Base-by-base conservation (phyloP, 2,888 invertebrate genomes). In the Diplolepis rosae region DNA sequence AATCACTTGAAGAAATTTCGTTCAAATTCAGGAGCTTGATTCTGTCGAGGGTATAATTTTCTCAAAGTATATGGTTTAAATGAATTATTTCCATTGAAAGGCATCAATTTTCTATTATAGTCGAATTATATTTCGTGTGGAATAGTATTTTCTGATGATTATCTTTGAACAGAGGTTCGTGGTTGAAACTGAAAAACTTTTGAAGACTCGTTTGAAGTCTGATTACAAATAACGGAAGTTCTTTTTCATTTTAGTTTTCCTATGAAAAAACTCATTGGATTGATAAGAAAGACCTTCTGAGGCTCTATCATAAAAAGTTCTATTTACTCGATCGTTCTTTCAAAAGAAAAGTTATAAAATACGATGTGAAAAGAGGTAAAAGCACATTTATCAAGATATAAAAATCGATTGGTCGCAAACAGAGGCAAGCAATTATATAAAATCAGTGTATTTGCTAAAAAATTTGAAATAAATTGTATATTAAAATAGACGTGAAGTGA, bases 251-350 rank as follows among this genome's bases (percentile, higher is more conserved):
- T 39, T 24, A 27, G 39, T 24, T 39, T 39, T 15, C 61, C n/a
- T n/a, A 39, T 35, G 22, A 56, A 39, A 35, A 39, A 61, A n/a
- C 27, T 61, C 39, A 39, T 61, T 61, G n/a, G 61, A 39, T 4
- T 24, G 11, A 56, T 4, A 11, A 22, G 22, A 61, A 61, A 61
- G 24, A 35, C 24, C 11, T 24, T 7, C 61, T 24, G 24, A 61
- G 24, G 2, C 7, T 39, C 1, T 1, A 2, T 11, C 0, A 6
- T 22, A 56, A 35, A 56, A 56, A 56, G 35, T 35, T 24, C 35
- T 32, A 5, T 35, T 39, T 13, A 61, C 35, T 61, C 24, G 56
- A 61, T 61, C 35, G 2, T 7, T 22, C 1, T 61, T n/a, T n/a
- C n/a, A 39, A 39, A 35, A 61, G 13, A 61, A 18, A 30, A 61